Evolutionary conservation across 1,140 invertebrate species (phyloP), one percentile per base, ranked within the genome.

Genomic region (Neocloeon triangulifer): DNA sequence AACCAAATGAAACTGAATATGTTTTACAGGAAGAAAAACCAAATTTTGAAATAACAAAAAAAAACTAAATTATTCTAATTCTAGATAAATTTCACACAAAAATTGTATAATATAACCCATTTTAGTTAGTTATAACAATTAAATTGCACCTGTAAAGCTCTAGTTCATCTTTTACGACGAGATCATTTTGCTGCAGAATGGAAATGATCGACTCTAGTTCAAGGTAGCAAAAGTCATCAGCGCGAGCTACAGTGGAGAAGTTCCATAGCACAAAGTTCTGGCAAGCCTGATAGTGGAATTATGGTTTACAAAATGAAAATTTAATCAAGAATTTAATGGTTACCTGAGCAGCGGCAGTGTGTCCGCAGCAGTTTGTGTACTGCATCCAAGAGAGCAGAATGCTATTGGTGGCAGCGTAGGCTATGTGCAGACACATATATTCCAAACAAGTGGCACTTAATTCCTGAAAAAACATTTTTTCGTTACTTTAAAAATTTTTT

Each of bases 191-290:
- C 44, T 76, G 66, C 32, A 92, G 52, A 27, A 92, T 55, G 8
- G 64, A 57, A 17, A 77, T 59, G 25, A 92, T 51, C n/a, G 76
- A 61, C 35, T 86, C 78, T 1, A 69, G 58, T 44, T 86, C 81
- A 42, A 91, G 71, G 42, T 75, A 72, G 1, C 64, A 64, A 50
- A 91, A 88, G 44, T 88, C 81, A 4, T 62, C 56, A 9, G 72
- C 74, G 37, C 68, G 61, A 14, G 78, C 69, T 15, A 89, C 72
- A 39, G 73, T 62, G 47, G 86, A 76, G 38, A 94, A 66, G 55
- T 94, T 94, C 76, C 80, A 86, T 50, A 82, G 82, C 14, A 91
- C 68, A 48, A 86, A 92, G 44, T 82, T 74, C 41, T 74, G 63
- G 46, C 79, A 85, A 2, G 59, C 61, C 51, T 69, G 46, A 33